Conservation (phyloP, 1,140 invertebrate genomes). For the Cotesia vestalis region DNA sequence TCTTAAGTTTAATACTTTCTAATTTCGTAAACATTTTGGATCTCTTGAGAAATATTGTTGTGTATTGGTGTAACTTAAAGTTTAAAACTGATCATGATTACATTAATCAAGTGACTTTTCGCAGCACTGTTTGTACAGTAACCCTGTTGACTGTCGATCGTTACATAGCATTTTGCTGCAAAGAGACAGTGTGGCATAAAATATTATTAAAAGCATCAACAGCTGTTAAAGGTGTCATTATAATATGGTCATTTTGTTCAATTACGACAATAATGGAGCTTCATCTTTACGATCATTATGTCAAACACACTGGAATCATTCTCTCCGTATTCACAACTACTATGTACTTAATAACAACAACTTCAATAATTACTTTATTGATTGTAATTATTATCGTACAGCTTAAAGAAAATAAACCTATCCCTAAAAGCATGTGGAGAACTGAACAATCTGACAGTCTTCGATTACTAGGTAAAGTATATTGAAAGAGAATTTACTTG, state of each 20-base stretch:
- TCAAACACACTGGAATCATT: slow-evolving; percentile 43
- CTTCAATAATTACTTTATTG: slow-evolving; percentile 42
- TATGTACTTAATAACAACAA: slow-evolving; percentile 48
- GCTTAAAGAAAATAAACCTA: slow-evolving; percentile 31
- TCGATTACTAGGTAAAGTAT: slow-evolving; percentile 46
- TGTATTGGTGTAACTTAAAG: slow-evolving; percentile 43
- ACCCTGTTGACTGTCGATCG: slow-evolving; percentile 49
- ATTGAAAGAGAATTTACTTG: too few relatives aligned
- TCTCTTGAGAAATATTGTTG: slow-evolving; percentile 46
- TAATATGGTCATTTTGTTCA: slow-evolving; percentile 49
- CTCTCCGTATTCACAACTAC: slow-evolving; percentile 50
- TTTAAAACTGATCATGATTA: slow-evolving; percentile 51
- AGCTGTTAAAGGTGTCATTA: slow-evolving; percentile 43
- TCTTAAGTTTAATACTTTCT: slow-evolving; percentile 49
- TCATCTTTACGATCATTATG: slow-evolving; percentile 48
- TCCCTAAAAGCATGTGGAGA: slow-evolving; percentile 22
- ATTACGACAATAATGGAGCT: slow-evolving; percentile 50
- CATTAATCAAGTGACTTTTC: slow-evolving; percentile 50
- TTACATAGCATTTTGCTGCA: slow-evolving; percentile 44
- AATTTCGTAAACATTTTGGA: slow-evolving; percentile 53
- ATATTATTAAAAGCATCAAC: slow-evolving; percentile 36
- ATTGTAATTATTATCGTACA: slow-evolving; percentile 45
- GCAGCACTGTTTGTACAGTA: slow-evolving; percentile 51
- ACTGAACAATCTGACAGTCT: slow-evolving; percentile 41
- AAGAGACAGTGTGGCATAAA: slow-evolving; percentile 27